Evolutionary conservation across 2,888 invertebrate species (phyloP).

Genomic region (Pheosia tremula): DNA sequence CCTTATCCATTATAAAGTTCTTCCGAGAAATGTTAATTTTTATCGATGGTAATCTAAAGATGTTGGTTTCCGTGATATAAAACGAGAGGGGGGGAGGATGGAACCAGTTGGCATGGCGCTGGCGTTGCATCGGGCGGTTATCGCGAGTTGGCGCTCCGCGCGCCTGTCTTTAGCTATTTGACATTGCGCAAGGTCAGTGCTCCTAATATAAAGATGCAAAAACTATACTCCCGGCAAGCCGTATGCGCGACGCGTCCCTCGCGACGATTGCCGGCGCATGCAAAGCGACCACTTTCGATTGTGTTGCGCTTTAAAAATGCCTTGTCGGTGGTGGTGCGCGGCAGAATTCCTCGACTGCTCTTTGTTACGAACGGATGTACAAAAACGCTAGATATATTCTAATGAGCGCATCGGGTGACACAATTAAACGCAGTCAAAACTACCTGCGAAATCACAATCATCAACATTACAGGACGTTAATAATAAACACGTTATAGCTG

Average conservation of each 20-base stretch:
- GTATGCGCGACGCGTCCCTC: constrained; percentile 61
- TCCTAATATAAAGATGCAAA: constrained; percentile 82
- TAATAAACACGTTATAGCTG: neutral
- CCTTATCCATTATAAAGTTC: constrained; percentile 18
- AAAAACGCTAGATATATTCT: constrained; percentile 44
- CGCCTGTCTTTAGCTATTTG: constrained; percentile 75
- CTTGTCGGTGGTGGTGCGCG: constrained; percentile 37
- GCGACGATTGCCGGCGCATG: constrained; percentile 60
- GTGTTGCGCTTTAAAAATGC: constrained; percentile 56
- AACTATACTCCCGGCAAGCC: constrained; percentile 48
- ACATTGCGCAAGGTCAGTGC: constrained; percentile 84
- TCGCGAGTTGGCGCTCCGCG: constrained; percentile 58
- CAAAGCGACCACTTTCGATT: constrained; percentile 77
- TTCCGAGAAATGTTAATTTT: constrained; percentile 28
- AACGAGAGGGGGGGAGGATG: constrained; percentile 45
- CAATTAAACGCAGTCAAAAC: constrained; percentile 14
- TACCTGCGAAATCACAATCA: constrained; percentile 21
- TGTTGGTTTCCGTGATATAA: constrained; percentile 59
- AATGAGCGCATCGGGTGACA: constrained; percentile 27
- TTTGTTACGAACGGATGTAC: constrained; percentile 53
- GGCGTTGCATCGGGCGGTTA: constrained; percentile 51
- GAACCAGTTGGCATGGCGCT: constrained; percentile 63
- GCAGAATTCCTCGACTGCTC: constrained; percentile 45
- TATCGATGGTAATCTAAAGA: constrained; percentile 41
- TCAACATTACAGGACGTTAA: constrained; percentile 1